Base-by-base conservation (phyloP, 2,797 vertebrate genomes). In the Leuciscus waleckii region DNA sequence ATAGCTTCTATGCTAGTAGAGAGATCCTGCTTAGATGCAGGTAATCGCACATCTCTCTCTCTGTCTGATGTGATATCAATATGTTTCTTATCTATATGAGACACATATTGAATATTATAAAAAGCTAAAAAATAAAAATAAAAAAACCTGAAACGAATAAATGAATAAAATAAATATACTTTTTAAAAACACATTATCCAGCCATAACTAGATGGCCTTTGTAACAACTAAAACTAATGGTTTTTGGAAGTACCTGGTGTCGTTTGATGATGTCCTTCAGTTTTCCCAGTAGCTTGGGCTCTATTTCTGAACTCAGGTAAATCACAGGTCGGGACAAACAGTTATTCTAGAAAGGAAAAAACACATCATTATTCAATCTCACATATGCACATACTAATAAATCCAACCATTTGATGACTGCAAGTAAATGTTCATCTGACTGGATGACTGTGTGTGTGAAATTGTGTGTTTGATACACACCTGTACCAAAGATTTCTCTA, bases 211-310 rank as follows among this genome's bases (percentile, higher is more conserved):
- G 37, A 17, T 65, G 39, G 13, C 17, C 37, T 67, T 81, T 39
- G 32, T 4, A 14, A 39, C 1, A 49, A 39, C 32, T 51, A 49
- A 39, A 56, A n/a, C n/a, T 5, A 75, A 67, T 63, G 7, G 5
- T 9, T 35, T 76, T 8, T 2, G 23, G 3, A 76, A 26, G n/a
- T 39, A 99, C 98, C 97, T 99, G 98, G 90, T 99, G 98, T 82
- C 98, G 95, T 93, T 99, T 99, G 89, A 99, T 95, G 69, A 99
- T 99, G 92, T 99, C 98, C 90, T 99, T 99, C 86, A 99, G 94
- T 91, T 99, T 99, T 69, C 97, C 96, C n/a, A 98, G 95, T 61
- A 98, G 95, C 87, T 99, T 99, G 71, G 97, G 96, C 89, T 99
- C 98, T 1, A 99, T 97, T 87, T 99, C 98, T 85, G 96, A 92